These are phyloP conservation scores for Yoshiicerus persimilis DNA, from an alignment of 1,140 invertebrate genomes.

Conservation along the genomic window DNA sequence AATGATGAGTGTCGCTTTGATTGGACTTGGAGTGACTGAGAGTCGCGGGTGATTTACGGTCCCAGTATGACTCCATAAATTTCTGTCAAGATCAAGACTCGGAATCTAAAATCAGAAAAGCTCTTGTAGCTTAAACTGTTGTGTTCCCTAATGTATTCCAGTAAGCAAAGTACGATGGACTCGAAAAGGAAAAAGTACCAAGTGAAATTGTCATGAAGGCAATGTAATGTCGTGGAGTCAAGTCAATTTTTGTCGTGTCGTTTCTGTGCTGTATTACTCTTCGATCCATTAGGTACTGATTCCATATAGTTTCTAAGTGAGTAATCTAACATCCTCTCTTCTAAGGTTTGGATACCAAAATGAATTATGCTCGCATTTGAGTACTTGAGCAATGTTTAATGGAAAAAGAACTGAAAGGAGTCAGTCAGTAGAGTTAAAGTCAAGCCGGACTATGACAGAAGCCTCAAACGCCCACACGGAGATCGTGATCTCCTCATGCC, in stretches of 20 bases:
- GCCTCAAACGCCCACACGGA: constrained; percentile 45
- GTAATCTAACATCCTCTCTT: not conserved
- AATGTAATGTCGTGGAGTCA: constrained; percentile 12
- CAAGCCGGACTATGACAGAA: constrained; percentile 39
- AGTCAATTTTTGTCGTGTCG: not conserved
- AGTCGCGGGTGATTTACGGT: constrained; percentile 43
- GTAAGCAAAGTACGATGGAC: not conserved
- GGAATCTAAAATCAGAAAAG: constrained; percentile 19
- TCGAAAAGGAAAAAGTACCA: not conserved
- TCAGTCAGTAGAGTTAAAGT: constrained; percentile 14
- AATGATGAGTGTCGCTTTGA: constrained; percentile 45
- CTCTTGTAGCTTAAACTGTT: not conserved
- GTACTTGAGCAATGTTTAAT: not conserved
- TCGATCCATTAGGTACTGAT: not conserved
- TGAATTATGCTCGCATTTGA: not conserved
- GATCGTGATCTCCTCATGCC: constrained; percentile 42
- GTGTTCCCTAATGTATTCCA: not conserved
- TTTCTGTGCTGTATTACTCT: not conserved
- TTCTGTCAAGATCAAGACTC: constrained; percentile 38
- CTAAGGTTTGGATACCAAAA: not conserved
- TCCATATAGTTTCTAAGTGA: not conserved
- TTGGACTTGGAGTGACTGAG: constrained; percentile 37
- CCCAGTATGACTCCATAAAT: constrained; percentile 47
- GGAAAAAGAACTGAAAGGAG: not conserved
- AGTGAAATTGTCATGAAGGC: constrained; percentile 27